phyloP scores from a whole-genome alignment of 2,797 vertebrate genomes.

The Clamator glandarius region DNA sequence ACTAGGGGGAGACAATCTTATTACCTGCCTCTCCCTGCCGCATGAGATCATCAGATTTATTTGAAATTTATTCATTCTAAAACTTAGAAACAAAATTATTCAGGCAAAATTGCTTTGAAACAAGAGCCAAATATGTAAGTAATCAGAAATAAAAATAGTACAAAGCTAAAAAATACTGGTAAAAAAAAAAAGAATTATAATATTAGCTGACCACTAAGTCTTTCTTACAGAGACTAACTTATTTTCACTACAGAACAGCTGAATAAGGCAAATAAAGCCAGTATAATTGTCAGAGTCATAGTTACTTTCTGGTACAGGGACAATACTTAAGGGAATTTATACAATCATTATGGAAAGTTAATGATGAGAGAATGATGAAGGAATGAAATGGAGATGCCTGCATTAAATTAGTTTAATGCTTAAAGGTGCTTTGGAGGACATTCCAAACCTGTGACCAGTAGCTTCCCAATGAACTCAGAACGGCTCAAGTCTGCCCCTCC shows the following conservation, averaged over 20 bases:
- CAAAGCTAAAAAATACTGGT: neutral
- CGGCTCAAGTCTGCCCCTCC: neutral
- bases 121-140: neutral
- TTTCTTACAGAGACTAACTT: neutral
- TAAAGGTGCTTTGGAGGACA: neutral
- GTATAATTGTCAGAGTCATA: neutral
- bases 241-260: neutral
- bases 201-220: neutral
- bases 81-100: neutral
- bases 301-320: neutral
- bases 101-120: neutral
- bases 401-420: neutral
- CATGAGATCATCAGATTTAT: neutral
- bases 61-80: neutral
- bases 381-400: neutral
- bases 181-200: neutral
- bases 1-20: neutral
- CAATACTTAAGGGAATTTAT: neutral
- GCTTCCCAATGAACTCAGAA: neutral
- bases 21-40: neutral
- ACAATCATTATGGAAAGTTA: neutral
- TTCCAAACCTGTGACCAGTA: accelerated
- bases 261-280: neutral
- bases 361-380: neutral
- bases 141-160: neutral